phyloP scores from a whole-genome alignment of 2,113 vertebrate species.

The Miniopterus natalensis region DNA sequence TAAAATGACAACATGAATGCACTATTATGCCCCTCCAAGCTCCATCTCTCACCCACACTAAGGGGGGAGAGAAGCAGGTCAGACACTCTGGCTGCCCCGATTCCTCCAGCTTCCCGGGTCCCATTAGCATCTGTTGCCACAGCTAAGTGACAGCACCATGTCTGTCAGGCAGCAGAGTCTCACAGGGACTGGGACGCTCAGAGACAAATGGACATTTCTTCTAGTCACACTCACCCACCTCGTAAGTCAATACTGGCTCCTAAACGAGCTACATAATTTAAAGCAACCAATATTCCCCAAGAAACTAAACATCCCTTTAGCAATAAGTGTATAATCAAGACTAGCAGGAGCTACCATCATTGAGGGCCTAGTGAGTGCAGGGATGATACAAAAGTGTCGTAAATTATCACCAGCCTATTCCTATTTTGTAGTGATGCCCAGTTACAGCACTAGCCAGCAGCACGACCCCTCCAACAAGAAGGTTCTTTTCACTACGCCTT shows the following conservation, averaged over 20 bases:
- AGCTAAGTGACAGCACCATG: neutral
- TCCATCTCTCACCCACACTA: neutral
- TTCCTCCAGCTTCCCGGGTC: neutral
- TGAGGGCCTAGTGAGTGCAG: neutral
- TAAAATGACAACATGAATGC: neutral
- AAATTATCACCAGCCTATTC: neutral
- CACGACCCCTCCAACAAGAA: neutral
- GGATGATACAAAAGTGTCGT: neutral
- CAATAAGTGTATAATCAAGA: neutral
- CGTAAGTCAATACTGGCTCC: neutral
- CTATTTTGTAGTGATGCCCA: neutral
- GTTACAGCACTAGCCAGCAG: neutral
- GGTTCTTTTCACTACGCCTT: neutral
- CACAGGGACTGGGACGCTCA: neutral
- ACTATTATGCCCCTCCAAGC: neutral
- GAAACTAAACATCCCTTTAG: slow-evolving; percentile 3
- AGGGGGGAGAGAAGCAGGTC: neutral
- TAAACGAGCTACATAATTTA: neutral
- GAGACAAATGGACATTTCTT: neutral
- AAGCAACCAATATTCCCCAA: neutral
- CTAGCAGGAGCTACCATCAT: neutral
- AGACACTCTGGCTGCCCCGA: neutral
- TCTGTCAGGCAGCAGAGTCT: neutral
- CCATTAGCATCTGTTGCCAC: neutral
- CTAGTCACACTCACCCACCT: neutral